Evolutionary conservation across 2,888 invertebrate species (phyloP), one percentile per base, ranked within the genome.

Genomic region (Branchellion lobata): DNA sequence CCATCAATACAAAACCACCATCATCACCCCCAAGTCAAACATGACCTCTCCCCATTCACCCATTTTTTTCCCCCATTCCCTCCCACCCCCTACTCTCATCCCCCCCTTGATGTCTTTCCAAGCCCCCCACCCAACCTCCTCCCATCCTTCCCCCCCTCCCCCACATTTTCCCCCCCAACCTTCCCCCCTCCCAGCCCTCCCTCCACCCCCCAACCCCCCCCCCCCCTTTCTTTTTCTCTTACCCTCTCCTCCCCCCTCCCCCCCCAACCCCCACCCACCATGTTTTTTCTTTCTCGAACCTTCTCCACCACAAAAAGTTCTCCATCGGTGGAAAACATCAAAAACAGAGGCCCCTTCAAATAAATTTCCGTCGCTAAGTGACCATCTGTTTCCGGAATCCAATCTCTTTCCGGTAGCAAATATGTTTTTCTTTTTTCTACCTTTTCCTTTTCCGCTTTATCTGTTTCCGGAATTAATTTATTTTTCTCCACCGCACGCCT

Each of bases 251-350:
- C 40, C 40, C 14, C 14, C 40, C 5, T 40, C 5, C 40, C 40
- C 40, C 5, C 14, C 5, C 40, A 5, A 40, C 40, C 40, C 40
- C 40, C 40, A 24, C 47, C 5, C 0, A 87, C 79, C 69, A 96
- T 90, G 87, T 98, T 96, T 78, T 96, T 94, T 83, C 95, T 90
- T 92, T 94, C 82, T 91, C 92, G 89, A 88, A 96, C 95, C 80
- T 94, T 93, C 88, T 97, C 96, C 0, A 96, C 94, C 34, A 97
- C 92, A 86, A 94, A 97, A 0, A 98, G 89, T 85, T 95, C 93
- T 21, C 96, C 96, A 83, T 92, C 93, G 0, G 95, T 94, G 68
- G 94, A 94, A 86, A 96, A 96, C 0, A 95, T 92, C 84, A 98
- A 91, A 0, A 95, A 93, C 82, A 94, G 89, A 2, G 96, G 94